A percentile compares a stretch with the other conserved stretches of the same genome.
Conservation (phyloP, 2,888 invertebrate genomes). For the Smittia aterrima region DNA sequence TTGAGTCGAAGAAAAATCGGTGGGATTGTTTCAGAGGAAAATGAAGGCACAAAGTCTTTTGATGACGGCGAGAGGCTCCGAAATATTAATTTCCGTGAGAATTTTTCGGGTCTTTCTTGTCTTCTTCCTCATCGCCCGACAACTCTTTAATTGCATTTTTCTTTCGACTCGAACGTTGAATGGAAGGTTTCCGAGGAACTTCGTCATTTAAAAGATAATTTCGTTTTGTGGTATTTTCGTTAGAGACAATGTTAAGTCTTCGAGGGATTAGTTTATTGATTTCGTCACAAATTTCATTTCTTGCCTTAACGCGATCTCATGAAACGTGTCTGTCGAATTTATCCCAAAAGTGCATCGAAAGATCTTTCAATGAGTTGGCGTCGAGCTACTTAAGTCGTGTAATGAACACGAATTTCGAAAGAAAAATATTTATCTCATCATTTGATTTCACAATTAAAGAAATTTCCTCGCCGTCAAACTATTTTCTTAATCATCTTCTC, state of each 20-base stretch:
- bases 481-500: conserved; percentile 3
- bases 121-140: neutral
- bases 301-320: no score
- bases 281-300: no score
- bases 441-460: conserved; percentile 4
- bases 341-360: neutral
- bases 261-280: no score
- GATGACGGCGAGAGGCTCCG: neutral
- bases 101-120: conserved; percentile 15
- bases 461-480: neutral
- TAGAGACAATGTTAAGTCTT: neutral
- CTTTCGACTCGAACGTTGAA: conserved; percentile 7
- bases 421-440: conserved; percentile 15
- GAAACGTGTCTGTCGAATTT: neutral
- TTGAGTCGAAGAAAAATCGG: neutral
- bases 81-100: conserved; percentile 34
- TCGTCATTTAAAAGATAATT: conserved; percentile 18
- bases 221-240: neutral
- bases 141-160: conserved; percentile 18
- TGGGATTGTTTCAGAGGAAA: conserved; percentile 24
- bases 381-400: neutral
- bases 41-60: neutral
- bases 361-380: neutral
- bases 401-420: neutral
- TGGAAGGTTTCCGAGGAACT: neutral